Base-by-base conservation (phyloP, 2,113 vertebrate genomes). In the Ursus arctos region DNA sequence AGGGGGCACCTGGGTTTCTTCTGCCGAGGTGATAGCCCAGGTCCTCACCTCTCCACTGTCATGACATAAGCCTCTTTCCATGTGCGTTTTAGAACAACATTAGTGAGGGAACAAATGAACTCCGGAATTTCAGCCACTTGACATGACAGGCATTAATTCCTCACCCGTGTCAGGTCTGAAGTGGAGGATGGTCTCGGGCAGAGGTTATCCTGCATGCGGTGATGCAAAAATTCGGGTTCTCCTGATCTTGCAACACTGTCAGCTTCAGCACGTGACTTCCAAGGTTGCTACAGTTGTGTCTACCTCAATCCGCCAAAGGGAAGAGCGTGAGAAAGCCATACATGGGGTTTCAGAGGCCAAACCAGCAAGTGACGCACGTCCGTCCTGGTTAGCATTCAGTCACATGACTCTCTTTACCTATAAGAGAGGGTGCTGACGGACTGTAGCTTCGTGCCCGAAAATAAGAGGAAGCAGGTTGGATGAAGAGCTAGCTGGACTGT, bases 1-100 rank as follows among this genome's bases (percentile, higher is more conserved):
- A 96, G 97, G 87, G 92, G 85, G 59, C 98, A 98, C 97, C 98
- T 98, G 98, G 95, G 49, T 97, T 98, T 95, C 77, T 97, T 97
- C 87, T 84, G 43, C 36, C 49, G 40, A 72, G 65, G 97, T 97
- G 95, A 97, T 97, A 95, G 67, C 71, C 57, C 11, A 7, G 63
- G 0, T 55, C 61, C 43, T 85, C 93, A 83, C 84, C 19, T 67
- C 6, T 26, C 26, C 40, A 55, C 0, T 31, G 28, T 57, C 4
- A 24, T 40, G 3, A n/a, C 31, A 1, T 47, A 77, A 59, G 1
- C 1, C 18, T 53, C 6, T 8, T 72, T 76, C 43, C 1, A 1
- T 33, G 31, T 43, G 9, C 2, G 65, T 63, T 95, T 61, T 40
- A 72, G 11, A 57, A 6, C 26, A 89, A 24, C 53, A 7, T 1